Base-by-base conservation (phyloP, 2,113 vertebrate genomes). In the Apus apus region DNA sequence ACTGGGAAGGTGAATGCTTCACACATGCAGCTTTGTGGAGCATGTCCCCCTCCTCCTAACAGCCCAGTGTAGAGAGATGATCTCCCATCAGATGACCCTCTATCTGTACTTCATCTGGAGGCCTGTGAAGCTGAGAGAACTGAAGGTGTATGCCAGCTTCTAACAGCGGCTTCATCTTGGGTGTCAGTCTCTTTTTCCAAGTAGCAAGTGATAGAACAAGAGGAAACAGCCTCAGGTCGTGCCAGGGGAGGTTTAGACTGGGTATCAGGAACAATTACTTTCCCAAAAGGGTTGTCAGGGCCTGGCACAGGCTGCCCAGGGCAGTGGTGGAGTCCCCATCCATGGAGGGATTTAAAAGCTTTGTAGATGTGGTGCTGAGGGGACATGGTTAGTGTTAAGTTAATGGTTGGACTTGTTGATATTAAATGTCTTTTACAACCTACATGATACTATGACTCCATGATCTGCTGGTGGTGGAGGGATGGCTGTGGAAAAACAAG, bases 351-450 rank as follows among this genome's bases (percentile, higher is more conserved):
- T 71, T 86, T 61, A 26, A 66, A 50, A 72, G 62, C 5, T 1
- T 0, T 4, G 10, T 12, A 58, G 17, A 34, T 5, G 9, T 22
- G 38, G 21, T 9, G 3, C 9, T 53, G 8, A 12, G 29, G 22
- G 22, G 9, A 29, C 9, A 11, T 36, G 48, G 82, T 40, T 20
- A 57, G 15, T 13, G 13, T 1, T 18, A 1, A 48, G 4, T 43
- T 29, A 13, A 43, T 1, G 1, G 15, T 32, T 68, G 22, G 32
- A 43, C 17, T 72, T 0, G 0, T 19, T 9, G 9, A 13, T n/a
- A 21, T 40, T 16, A 46, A 54, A 38, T 16, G 8, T 46, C 38
- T 75, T 71, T 67, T 83, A 30, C 43, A 83, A 6, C 6, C 15
- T 29, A 54, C 32, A 32, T 19, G 2, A 32, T 60, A 79, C 58